A percentile compares a stretch with the other conserved stretches of the same genome.
Evolutionary conservation across 2,113 vertebrate species (phyloP).

Genomic region (Antechinus flavipes): DNA sequence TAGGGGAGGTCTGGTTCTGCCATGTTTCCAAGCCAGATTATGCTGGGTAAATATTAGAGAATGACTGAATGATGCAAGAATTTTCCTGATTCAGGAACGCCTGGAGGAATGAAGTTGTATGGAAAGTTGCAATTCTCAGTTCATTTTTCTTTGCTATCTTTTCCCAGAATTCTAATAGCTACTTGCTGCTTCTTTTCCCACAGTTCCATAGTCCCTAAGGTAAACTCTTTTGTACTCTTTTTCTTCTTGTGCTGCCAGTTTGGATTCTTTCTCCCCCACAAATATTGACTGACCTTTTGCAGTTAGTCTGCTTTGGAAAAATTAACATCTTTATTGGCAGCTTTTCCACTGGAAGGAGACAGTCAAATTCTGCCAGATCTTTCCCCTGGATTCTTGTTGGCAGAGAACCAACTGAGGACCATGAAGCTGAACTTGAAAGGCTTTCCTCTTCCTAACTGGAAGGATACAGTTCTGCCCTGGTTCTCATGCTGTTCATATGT

Average conservation of each 20-base stretch:
- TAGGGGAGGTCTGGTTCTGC: conserved; percentile 35
- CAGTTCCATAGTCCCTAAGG: neutral
- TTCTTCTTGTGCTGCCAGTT: conserved; percentile 8
- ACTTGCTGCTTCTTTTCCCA: neutral
- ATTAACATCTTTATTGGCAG: conserved; percentile 38
- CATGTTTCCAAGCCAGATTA: conserved; percentile 38
- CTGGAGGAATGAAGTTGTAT: conserved; percentile 4
- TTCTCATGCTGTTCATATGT: neutral
- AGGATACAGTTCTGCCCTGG: neutral
- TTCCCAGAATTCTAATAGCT: neutral
- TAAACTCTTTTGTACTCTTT: neutral
- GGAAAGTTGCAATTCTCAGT: neutral
- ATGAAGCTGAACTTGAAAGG: neutral
- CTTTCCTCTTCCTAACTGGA: neutral
- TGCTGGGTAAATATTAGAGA: conserved; percentile 34
- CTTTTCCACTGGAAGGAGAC: conserved; percentile 49
- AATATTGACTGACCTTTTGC: neutral
- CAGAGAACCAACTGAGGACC: neutral
- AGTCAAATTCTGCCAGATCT: conserved; percentile 22
- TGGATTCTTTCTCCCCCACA: neutral
- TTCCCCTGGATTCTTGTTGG: conserved; percentile 35
- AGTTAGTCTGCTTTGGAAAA: conserved; percentile 40
- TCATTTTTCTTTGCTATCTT: neutral
- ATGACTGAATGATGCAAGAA: neutral
- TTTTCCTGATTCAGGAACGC: neutral